Percentiles rank a stretch among this genome's conserved stretches.
Evolutionary conservation across 64 coral and sea anemone species (phyloP).

Genomic region (Actinia tenebrosa): DNA sequence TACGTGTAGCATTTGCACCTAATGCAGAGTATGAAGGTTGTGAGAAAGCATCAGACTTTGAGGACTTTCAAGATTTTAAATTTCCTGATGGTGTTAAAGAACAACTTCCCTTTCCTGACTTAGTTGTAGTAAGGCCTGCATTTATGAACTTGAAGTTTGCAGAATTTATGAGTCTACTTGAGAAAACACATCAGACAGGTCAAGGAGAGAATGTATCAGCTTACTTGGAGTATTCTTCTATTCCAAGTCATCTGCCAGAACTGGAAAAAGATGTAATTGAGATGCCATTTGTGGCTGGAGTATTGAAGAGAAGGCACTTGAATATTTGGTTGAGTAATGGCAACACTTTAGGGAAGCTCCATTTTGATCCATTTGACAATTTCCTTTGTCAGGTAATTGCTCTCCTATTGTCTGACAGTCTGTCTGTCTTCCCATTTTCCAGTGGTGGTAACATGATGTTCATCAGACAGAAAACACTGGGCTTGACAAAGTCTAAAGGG

Average conservation of each 20-base stretch:
- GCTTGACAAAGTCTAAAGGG: too few relatives aligned
- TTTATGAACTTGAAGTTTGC: conserved; percentile 60
- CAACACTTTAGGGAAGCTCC: conserved; percentile 73
- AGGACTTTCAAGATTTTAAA: conserved; percentile 52
- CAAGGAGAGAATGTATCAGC: conserved; percentile 41
- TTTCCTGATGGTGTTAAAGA: conserved; percentile 51
- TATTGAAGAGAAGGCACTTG: conserved; percentile 67
- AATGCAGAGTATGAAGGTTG: conserved; percentile 73
- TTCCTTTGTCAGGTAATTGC: conserved; percentile 65
- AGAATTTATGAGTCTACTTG: conserved; percentile 49
- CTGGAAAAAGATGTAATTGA: conserved; percentile 57
- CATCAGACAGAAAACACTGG: too few relatives aligned
- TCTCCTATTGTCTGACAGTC: background rate
- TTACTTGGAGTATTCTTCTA: conserved; percentile 79
- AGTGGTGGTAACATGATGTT: too few relatives aligned
- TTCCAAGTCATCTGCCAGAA: conserved; percentile 56
- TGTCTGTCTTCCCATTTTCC: background rate
- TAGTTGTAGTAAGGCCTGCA: conserved; percentile 75
- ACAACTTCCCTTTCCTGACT: conserved; percentile 61
- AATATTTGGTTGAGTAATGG: conserved; percentile 87
- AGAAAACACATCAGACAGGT: background rate
- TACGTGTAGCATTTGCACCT: conserved; percentile 60
- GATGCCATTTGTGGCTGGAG: conserved; percentile 36
- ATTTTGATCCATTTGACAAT: conserved; percentile 90
- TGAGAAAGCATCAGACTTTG: conserved; percentile 52